Percentiles rank a stretch among this genome's conserved stretches.
Evolutionary conservation across 2,888 invertebrate genomes (phyloP).

Genomic region (Agonopterix heracliana): DNA sequence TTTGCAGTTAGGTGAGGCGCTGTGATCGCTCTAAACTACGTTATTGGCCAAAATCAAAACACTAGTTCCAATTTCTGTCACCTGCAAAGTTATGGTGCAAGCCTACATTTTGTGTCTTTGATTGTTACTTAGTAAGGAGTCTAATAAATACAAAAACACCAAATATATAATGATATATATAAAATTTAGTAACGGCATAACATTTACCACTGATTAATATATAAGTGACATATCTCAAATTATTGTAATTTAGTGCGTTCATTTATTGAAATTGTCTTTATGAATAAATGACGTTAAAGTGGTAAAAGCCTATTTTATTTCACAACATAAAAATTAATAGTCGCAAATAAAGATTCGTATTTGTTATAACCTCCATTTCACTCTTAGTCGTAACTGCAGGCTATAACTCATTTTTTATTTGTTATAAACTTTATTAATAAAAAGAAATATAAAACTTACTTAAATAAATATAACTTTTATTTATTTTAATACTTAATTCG

Average conservation of each 20-base stretch:
- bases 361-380: too few relatives aligned
- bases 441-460: background rate
- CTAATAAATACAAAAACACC: conserved; percentile 26
- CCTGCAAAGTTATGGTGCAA: too few relatives aligned
- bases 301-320: conserved; percentile 6
- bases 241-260: conserved; percentile 74
- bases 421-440: background rate
- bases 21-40: too few relatives aligned
- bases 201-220: conserved; percentile 53
- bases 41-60: too few relatives aligned
- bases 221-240: conserved; percentile 74
- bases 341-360: too few relatives aligned
- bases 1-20: too few relatives aligned
- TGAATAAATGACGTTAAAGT: conserved; percentile 72
- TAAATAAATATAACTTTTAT: background rate
- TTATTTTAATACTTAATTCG: too few relatives aligned
- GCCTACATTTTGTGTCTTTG: background rate
- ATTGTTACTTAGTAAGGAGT: conserved; percentile 10
- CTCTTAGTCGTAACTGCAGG: background rate
- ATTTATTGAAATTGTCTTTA: conserved; percentile 75
- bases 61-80: too few relatives aligned
- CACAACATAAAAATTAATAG: background rate
- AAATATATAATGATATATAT: conserved; percentile 15
- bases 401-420: background rate
- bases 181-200: conserved; percentile 35